phyloP scores from a whole-genome alignment of 2,888 invertebrate species.

The Ectemnius cavifrons region DNA sequence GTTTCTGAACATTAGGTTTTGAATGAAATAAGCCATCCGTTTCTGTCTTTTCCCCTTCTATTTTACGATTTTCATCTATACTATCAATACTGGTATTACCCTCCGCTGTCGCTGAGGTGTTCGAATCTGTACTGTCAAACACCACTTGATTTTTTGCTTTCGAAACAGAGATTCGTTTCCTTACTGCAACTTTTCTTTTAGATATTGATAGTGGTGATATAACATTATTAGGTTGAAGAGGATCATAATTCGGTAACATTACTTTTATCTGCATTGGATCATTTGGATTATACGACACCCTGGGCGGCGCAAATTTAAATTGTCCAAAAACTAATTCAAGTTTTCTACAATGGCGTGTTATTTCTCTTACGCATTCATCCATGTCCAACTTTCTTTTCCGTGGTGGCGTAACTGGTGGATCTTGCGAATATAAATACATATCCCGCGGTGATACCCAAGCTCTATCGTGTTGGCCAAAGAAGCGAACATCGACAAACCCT shows the following conservation, averaged over 20 bases:
- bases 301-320: constrained; percentile 71
- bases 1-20: no score
- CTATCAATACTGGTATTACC: not conserved
- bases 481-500: constrained; percentile 91
- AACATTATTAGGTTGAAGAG: constrained; percentile 51
- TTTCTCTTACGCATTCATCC: constrained; percentile 73
- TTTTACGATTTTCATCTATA: no score
- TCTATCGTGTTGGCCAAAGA: constrained; percentile 97
- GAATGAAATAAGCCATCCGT: no score
- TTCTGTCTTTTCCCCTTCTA: no score
- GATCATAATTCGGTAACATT: constrained; percentile 73
- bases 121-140: no score
- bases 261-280: constrained; percentile 73
- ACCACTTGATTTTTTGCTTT: constrained; percentile 41
- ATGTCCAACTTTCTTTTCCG: constrained; percentile 72
- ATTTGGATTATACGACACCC: constrained; percentile 72
- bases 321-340: constrained; percentile 72
- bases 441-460: constrained; percentile 93
- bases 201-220: constrained; percentile 19
- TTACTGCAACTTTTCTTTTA: constrained; percentile 32
- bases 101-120: not conserved
- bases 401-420: constrained; percentile 71
- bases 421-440: constrained; percentile 89
- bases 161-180: constrained; percentile 41
- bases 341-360: constrained; percentile 72